Evolutionary conservation across 2,113 vertebrate species (phyloP).

Genomic region (Ctenomys sociabilis): DNA sequence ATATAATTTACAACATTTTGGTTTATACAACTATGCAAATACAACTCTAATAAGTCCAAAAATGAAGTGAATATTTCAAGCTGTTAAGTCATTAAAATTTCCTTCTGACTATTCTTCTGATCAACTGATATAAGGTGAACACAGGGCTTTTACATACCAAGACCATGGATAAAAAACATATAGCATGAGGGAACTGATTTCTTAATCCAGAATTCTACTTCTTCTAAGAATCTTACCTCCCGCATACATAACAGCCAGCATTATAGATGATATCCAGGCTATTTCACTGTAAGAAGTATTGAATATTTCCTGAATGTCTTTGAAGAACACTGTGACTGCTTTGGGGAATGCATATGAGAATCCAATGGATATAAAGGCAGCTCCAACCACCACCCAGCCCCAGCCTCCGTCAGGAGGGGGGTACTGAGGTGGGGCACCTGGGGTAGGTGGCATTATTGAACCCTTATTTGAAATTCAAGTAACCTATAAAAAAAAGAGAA

Average conservation of each 20-base stretch:
- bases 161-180: background rate
- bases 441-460: constrained; percentile 88
- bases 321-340: constrained; percentile 97
- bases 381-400: constrained; percentile 96
- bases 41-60: background rate
- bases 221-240: constrained; percentile 90
- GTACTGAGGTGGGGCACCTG: constrained; percentile 65
- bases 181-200: background rate
- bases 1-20: background rate
- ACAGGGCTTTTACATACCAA: background rate
- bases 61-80: constrained; percentile 25
- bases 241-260: constrained; percentile 99
- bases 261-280: constrained; percentile 98
- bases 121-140: constrained; percentile 10
- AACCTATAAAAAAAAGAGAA: constrained; percentile 61
- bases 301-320: constrained; percentile 97
- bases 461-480: constrained; percentile 68
- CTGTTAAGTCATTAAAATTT: background rate
- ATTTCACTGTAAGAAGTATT: constrained; percentile 92
- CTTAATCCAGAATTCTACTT: background rate
- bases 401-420: constrained; percentile 96
- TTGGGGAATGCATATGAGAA: constrained; percentile 99
- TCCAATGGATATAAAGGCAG: constrained; percentile 96
- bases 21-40: background rate
- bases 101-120: background rate